Percentiles rank a stretch among this genome's conserved stretches.
Conservation (phyloP, 1,140 invertebrate genomes). For the Drosophila orosa region DNA sequence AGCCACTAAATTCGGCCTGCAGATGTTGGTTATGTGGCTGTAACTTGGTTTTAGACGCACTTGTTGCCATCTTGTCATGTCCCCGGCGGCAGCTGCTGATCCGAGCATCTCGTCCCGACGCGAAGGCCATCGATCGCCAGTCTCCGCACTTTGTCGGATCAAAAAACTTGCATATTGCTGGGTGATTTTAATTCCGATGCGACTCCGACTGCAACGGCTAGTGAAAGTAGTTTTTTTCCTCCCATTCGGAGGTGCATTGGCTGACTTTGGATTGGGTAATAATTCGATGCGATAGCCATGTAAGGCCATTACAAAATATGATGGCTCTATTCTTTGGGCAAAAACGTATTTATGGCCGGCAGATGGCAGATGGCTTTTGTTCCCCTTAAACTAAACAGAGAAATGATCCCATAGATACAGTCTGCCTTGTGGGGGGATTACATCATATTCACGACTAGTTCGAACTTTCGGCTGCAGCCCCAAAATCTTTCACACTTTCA, state of each 20-base stretch:
- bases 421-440: constrained; percentile 33
- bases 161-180: constrained; percentile 54
- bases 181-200: constrained; percentile 50
- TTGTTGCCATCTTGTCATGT: constrained; percentile 47
- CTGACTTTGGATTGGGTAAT: constrained; percentile 35
- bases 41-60: constrained; percentile 26
- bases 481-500: constrained; percentile 58
- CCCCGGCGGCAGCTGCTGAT: constrained; percentile 41
- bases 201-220: background rate
- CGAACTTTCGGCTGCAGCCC: constrained; percentile 19
- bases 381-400: constrained; percentile 8
- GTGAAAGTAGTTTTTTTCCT: constrained; percentile 59
- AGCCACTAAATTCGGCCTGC: constrained; percentile 22
- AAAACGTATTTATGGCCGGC: constrained; percentile 42
- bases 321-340: constrained; percentile 59
- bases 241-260: constrained; percentile 16
- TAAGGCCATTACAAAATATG: constrained; percentile 47
- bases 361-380: constrained; percentile 32
- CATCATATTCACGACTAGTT: constrained; percentile 44
- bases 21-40: constrained; percentile 26
- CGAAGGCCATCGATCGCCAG: constrained; percentile 54
- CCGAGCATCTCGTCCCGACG: constrained; percentile 32
- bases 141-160: constrained; percentile 42
- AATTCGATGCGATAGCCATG: constrained; percentile 22
- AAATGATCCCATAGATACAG: constrained; percentile 36